These are phyloP conservation scores for Panagrolaimus sp. DNA, from an alignment of 1,140 invertebrate species.

Conservation along the genomic window DNA sequence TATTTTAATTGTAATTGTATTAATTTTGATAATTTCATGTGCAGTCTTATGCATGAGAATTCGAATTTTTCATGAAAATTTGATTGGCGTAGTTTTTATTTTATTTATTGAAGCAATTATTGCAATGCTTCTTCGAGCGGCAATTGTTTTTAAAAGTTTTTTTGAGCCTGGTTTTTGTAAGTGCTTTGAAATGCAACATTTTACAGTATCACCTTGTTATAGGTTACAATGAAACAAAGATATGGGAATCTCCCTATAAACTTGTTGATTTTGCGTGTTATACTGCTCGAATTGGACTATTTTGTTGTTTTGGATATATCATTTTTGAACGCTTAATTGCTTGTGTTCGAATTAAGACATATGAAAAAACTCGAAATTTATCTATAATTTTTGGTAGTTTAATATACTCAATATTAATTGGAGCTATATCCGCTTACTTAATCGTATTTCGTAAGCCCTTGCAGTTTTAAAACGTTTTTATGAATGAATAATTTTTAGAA, in stretches of 20 bases:
- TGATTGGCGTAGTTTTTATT: neutral
- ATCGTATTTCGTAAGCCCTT: neutral
- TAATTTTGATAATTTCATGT: too few species aligned
- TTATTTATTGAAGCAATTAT: neutral
- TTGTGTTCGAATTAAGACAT: neutral
- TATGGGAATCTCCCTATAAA: neutral
- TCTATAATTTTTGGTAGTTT: neutral
- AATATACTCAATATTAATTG: neutral
- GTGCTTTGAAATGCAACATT: neutral
- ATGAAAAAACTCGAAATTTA: neutral
- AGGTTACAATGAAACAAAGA: constrained; percentile 10
- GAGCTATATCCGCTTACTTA: neutral
- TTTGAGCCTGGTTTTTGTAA: constrained; percentile 9
- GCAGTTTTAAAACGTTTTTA: too few species aligned
- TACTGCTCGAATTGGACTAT: neutral
- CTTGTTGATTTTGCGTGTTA: neutral
- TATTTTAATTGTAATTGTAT: too few species aligned
- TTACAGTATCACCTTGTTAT: neutral
- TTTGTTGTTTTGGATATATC: neutral
- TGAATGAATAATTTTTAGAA: too few species aligned
- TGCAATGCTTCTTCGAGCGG: neutral
- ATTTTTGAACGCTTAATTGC: neutral
- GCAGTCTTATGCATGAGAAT: neutral
- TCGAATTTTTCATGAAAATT: constrained; percentile 10
- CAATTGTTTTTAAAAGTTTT: neutral